Evolutionary conservation across 2,797 vertebrate species (phyloP).

Genomic region (Momotus momota): DNA sequence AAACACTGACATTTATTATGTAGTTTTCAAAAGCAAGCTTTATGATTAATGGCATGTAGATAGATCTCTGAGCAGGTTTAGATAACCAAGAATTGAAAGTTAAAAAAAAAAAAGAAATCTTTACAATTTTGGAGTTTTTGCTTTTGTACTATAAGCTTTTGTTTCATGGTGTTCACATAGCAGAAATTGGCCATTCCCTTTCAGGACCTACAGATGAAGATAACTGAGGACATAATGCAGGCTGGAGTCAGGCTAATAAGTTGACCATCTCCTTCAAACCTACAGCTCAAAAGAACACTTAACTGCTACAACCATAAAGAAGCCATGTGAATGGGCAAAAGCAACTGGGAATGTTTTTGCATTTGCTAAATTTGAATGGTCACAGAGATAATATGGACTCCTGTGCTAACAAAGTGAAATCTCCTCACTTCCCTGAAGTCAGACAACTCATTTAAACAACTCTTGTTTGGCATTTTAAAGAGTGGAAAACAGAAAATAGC

Average conservation of each 20-base stretch:
- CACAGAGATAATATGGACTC: not conserved
- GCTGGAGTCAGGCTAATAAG: not conserved
- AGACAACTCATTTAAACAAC: not conserved
- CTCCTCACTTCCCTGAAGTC: accelerated
- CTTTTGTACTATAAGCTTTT: not conserved
- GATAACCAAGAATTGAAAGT: not conserved
- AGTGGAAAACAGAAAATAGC: not conserved
- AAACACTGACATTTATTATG: not conserved
- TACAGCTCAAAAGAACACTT: not conserved
- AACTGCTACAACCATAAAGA: not conserved
- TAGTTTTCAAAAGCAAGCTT: not conserved
- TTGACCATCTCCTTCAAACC: not conserved
- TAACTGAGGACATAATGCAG: not conserved
- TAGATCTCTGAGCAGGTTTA: not conserved
- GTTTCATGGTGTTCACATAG: not conserved
- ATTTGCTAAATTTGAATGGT: not conserved
- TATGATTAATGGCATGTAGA: not conserved
- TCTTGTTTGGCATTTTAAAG: not conserved
- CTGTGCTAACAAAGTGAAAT: not conserved
- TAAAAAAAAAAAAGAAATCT: not conserved
- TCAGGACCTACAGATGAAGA: not conserved
- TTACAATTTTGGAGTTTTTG: not conserved
- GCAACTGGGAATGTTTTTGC: not conserved
- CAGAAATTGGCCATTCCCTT: not conserved
- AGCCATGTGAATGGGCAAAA: not conserved